Evolutionary conservation across 1,140 invertebrate genomes (phyloP).

Genomic region (Papilio polyxenes): DNA sequence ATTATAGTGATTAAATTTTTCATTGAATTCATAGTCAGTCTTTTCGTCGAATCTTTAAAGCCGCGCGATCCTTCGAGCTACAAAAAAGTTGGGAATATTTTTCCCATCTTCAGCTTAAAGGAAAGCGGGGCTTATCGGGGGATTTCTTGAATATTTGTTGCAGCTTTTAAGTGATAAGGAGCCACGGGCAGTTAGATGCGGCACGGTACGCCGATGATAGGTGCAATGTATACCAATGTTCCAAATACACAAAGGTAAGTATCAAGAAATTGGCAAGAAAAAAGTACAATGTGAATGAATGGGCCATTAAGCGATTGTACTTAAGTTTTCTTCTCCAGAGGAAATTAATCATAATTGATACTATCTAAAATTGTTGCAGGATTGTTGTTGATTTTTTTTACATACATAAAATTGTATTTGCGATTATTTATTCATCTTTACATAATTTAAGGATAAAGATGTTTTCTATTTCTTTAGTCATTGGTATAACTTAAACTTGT

Average conservation of each 20-base stretch:
- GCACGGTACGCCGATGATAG: constrained; percentile 59
- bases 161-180: constrained; percentile 76
- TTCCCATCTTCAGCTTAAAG: constrained; percentile 50
- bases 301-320: constrained; percentile 27
- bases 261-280: constrained; percentile 47
- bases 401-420: neutral
- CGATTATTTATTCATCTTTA: neutral
- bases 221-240: constrained; percentile 57
- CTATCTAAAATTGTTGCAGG: neutral
- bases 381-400: neutral
- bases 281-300: constrained; percentile 38
- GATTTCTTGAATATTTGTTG: constrained; percentile 80
- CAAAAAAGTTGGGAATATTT: constrained; percentile 36
- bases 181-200: constrained; percentile 64
- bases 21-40: constrained; percentile 23
- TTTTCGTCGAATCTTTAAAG: constrained; percentile 39
- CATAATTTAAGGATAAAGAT: neutral
- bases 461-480: neutral
- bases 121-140: constrained; percentile 69
- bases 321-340: constrained; percentile 10
- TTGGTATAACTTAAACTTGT: neutral
- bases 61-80: constrained; percentile 62
- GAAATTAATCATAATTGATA: neutral
- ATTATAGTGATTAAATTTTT: neutral
- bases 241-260: constrained; percentile 64